Evolutionary conservation across 2,888 invertebrate species (phyloP).

Genomic region (Phalera bucephala): DNA sequence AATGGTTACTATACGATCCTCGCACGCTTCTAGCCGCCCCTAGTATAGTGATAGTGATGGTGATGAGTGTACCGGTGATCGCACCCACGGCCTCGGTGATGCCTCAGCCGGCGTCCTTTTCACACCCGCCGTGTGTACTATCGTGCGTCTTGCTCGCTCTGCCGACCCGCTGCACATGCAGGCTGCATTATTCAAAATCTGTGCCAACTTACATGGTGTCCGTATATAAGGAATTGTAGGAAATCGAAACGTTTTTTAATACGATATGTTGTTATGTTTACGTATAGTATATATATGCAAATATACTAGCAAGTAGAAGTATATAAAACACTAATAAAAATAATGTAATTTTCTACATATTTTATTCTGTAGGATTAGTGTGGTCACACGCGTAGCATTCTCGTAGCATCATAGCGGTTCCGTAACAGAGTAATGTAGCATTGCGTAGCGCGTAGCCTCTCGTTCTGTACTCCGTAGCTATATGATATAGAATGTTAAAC

Average conservation of each 20-base stretch:
- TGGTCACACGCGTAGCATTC: conserved; percentile 42
- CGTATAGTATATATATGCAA: background rate
- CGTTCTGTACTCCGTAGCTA: background rate
- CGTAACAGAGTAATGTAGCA: conserved; percentile 37
- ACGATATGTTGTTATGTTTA: conserved; percentile 1
- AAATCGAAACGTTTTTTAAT: conserved; percentile 18
- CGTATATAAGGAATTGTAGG: conserved; percentile 16
- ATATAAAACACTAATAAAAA: too few species aligned
- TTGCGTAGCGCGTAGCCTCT: conserved; percentile 31
- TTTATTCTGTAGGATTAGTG: background rate
- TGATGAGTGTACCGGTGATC: conserved; percentile 16
- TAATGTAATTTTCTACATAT: too few species aligned
- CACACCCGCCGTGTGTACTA: conserved; percentile 37
- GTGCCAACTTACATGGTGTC: conserved; percentile 40
- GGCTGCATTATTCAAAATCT: conserved; percentile 55
- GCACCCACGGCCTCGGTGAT: conserved; percentile 16
- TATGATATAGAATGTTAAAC: background rate
- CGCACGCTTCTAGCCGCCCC: conserved; percentile 16
- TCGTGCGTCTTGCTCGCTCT: conserved; percentile 53
- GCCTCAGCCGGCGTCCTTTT: conserved; percentile 66
- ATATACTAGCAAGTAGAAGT: too few species aligned
- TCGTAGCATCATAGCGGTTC: conserved; percentile 24
- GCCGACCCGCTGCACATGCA: conserved; percentile 66
- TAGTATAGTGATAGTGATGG: conserved; percentile 26
- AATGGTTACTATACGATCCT: conserved; percentile 28